Base-by-base conservation (phyloP, 1,140 invertebrate genomes). In the Bombus vancouverensis region DNA sequence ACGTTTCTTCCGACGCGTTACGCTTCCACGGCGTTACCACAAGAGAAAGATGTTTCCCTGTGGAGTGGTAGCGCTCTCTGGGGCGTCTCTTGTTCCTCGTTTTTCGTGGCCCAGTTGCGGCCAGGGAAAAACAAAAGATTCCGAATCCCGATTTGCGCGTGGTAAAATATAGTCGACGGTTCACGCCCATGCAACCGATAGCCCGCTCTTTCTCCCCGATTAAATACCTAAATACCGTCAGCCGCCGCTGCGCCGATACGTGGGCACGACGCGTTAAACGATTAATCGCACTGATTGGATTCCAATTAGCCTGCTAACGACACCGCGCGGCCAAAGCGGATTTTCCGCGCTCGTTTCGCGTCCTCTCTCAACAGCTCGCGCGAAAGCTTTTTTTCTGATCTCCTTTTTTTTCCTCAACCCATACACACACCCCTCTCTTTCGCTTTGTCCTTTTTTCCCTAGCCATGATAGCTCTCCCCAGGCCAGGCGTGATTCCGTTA, bases 251-350 rank as follows among this genome's bases (percentile, higher is more conserved):
- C 84, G 70, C 66, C 86, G 76, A 74, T 89, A 79, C 66, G 75
- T 86, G 87, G 81, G 79, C 85, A 74, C 83, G 88, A 90, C 88
- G 91, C 93, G 91, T 93, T 92, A 91, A 92, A 87, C 93, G 90
- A 94, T 94, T 94, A 94, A 94, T 94, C 90, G 91, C 88, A 74
- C 90, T 92, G 91, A 94, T 94, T 94, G 93, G 93, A 93, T 93
- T 94, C 87, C 94, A 94, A 94, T 94, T 94, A 94, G 92, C 78
- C 91, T 91, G 93, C 90, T 89, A 90, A 91, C 90, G 92, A 94
- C 93, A 91, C 82, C 79, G 73, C 75, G 77, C 73, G 79, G 84
- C 82, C 76, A 83, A 86, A 83, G 59, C 84, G 79, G 74, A 85
- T 90, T 85, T 87, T 75, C 62, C 70, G 9, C 12, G 6, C 34